Evolutionary conservation across 2,888 invertebrate species (phyloP).

Genomic region (Erpobdella octoculata): DNA sequence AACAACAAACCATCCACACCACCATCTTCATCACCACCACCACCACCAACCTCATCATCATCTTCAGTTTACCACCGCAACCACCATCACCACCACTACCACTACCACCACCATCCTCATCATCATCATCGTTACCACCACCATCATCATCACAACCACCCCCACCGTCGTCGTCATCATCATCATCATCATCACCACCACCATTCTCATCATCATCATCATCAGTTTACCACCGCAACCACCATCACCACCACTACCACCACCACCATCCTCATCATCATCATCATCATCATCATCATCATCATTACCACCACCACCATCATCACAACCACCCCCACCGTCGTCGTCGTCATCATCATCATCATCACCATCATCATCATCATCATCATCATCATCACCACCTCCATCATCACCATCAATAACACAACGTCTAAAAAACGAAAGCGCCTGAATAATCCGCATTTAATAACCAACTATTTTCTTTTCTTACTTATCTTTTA

Average conservation of each 20-base stretch:
- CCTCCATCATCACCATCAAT: constrained; percentile 14
- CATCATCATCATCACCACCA: neutral
- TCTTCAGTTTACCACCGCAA: too few species aligned
- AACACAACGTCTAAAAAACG: too few species aligned
- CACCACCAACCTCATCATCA: too few species aligned
- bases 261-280: constrained; percentile 8
- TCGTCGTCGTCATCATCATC: constrained; percentile 54
- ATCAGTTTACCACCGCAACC: neutral
- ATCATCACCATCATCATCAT: constrained; percentile 58
- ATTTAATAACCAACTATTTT: too few species aligned
- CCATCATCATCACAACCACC: too few species aligned
- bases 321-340: neutral
- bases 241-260: neutral
- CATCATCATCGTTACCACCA: too few species aligned
- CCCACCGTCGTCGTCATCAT: neutral
- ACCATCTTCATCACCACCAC: too few species aligned
- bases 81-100: too few species aligned
- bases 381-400: constrained; percentile 3
- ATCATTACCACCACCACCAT: constrained; percentile 65
- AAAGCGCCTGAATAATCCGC: too few species aligned
- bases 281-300: constrained; percentile 21
- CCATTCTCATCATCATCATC: constrained; percentile 4
- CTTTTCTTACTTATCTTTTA: too few species aligned
- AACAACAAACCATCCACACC: too few species aligned
- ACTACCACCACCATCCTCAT: too few species aligned